phyloP scores from a whole-genome alignment of 2,888 invertebrate species.

The Petrophora chlorosata region DNA sequence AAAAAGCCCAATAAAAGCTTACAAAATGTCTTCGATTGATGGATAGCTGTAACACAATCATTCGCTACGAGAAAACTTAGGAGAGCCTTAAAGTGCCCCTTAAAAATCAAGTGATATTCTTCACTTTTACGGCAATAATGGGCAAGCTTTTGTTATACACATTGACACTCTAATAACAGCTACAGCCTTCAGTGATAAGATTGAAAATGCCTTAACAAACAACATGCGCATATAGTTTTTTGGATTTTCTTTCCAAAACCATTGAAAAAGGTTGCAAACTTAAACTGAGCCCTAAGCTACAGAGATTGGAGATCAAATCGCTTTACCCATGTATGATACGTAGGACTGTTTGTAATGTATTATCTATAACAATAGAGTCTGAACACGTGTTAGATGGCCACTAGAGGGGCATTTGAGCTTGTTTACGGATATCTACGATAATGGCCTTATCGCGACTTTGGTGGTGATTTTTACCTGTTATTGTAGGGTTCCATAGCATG shows the following conservation, averaged over 20 bases:
- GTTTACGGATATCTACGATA: slow-evolving; percentile 62
- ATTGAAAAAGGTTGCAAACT: slow-evolving; percentile 1
- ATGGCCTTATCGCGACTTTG: slow-evolving; percentile 47
- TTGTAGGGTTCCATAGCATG: background rate
- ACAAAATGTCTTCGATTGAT: slow-evolving; percentile 76
- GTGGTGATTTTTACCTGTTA: slow-evolving; percentile 34
- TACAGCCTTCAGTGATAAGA: rapidly evolving
- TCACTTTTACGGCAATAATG: slow-evolving; percentile 62
- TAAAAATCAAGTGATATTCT: slow-evolving; percentile 80
- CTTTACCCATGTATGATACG: background rate
- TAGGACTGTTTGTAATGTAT: slow-evolving; percentile 14
- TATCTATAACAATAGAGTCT: slow-evolving; percentile 43
- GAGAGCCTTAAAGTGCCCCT: slow-evolving; percentile 78
- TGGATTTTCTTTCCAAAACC: background rate
- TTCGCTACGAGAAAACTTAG: slow-evolving; percentile 64
- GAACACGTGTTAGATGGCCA: slow-evolving; percentile 80
- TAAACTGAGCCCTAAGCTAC: slow-evolving; percentile 15
- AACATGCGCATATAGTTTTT: slow-evolving; percentile 1
- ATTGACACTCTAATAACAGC: slow-evolving; percentile 10
- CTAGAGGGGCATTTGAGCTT: slow-evolving; percentile 65
- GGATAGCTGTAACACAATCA: slow-evolving; percentile 80
- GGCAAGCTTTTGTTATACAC: slow-evolving; percentile 33
- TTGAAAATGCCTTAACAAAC: background rate
- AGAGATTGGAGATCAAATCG: background rate
- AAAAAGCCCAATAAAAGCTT: slow-evolving; percentile 73